Conservation (phyloP, 2,888 invertebrate species). For the Dolichopus griseipennis region DNA sequence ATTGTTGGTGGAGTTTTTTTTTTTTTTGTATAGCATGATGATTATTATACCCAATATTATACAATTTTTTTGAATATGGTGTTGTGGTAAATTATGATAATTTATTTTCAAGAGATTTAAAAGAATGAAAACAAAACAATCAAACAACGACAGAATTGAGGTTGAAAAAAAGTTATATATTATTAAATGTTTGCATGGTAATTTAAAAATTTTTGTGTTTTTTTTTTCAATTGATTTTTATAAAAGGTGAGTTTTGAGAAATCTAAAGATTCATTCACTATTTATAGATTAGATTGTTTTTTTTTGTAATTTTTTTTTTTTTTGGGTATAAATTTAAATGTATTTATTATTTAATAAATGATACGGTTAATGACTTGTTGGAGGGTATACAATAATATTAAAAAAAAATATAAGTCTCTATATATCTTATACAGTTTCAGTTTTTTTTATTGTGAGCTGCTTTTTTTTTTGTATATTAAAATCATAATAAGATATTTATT, state of each 20-base stretch:
- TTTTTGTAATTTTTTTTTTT: too few relatives aligned
- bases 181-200: neutral
- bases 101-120: conserved; percentile 1
- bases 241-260: too few relatives aligned
- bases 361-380: conserved; percentile 6
- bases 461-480: too few relatives aligned
- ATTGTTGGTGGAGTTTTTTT: neutral
- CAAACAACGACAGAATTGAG: too few relatives aligned
- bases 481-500: neutral
- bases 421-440: too few relatives aligned
- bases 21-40: neutral
- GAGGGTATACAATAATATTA: neutral
- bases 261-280: too few relatives aligned
- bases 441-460: too few relatives aligned
- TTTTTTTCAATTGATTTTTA: too few relatives aligned
- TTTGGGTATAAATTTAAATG: too few relatives aligned
- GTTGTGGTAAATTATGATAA: conserved; percentile 6
- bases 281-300: too few relatives aligned
- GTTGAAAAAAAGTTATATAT: neutral
- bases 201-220: neutral
- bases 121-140: neutral
- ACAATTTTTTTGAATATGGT: neutral
- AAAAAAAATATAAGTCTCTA: too few relatives aligned
- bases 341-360: neutral
- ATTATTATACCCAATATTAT: neutral